A percentile compares a stretch with the other conserved stretches of the same genome.
These are phyloP conservation scores for Paramisgurnus dabryanus DNA, from an alignment of 2,113 vertebrate genomes.

Conservation along the genomic window DNA sequence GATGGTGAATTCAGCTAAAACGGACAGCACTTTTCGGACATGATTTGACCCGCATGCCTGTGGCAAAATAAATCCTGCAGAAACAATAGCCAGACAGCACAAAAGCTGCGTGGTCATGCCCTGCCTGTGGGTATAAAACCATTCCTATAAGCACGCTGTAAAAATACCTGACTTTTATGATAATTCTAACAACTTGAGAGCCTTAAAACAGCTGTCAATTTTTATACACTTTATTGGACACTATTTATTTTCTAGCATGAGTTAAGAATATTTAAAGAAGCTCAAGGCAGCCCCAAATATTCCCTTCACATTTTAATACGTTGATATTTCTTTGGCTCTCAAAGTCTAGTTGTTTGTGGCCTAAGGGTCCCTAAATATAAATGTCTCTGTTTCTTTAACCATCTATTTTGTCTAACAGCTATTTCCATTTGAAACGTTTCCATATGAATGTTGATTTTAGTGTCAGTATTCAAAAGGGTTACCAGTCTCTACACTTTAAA, in stretches of 20 bases:
- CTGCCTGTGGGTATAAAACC: not conserved
- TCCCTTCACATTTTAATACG: conserved; percentile 13
- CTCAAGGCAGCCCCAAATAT: conserved; percentile 10
- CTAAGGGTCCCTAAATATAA: not conserved
- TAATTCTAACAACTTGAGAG: not conserved
- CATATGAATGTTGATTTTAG: not conserved
- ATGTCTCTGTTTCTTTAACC: not conserved
- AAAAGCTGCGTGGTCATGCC: not conserved
- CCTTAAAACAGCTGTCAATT: not conserved
- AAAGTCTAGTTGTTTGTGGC: conserved; percentile 2
- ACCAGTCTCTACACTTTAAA: too few relatives aligned
- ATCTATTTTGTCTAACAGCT: not conserved
- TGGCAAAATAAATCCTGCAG: conserved; percentile 17
- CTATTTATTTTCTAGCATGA: conserved; percentile 7
- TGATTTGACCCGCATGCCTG: conserved; percentile 4
- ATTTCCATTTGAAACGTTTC: not conserved
- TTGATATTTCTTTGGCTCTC: conserved; percentile 15
- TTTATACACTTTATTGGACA: not conserved
- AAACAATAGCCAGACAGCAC: conserved; percentile 28
- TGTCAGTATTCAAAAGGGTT: too few relatives aligned
- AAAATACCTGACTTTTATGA: conserved; percentile 18
- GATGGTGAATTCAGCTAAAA: conserved; percentile 15
- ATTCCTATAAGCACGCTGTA: not conserved
- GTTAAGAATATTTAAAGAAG: not conserved
- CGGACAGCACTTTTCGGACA: not conserved